Evolutionary conservation across 2,888 invertebrate species (phyloP).

Genomic region (Drosophila incognita): DNA sequence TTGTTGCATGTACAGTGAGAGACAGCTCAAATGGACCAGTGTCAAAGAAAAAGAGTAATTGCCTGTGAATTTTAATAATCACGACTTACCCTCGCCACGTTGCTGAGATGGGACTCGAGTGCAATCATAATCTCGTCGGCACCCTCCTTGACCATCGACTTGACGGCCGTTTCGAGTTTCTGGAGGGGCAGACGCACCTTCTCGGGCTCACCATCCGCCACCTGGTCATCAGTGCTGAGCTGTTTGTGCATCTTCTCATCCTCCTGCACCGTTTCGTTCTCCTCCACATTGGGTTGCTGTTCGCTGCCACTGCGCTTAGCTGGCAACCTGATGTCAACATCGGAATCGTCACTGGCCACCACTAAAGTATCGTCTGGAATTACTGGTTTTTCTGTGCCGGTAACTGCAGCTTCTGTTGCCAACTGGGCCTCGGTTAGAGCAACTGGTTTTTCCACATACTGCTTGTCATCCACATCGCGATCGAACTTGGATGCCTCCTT

Average conservation of each 20-base stretch:
- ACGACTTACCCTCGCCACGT: slow-evolving; percentile 77
- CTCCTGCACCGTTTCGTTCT: slow-evolving; percentile 85
- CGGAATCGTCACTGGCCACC: background rate
- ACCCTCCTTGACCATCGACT: slow-evolving; percentile 69
- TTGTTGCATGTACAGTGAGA: background rate
- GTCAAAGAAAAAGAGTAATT: no score
- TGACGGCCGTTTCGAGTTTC: slow-evolving; percentile 84
- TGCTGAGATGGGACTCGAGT: slow-evolving; percentile 85
- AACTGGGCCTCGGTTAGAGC: slow-evolving; percentile 81
- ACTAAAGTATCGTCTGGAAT: background rate
- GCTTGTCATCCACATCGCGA: slow-evolving; percentile 84
- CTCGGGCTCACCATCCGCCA: slow-evolving; percentile 86
- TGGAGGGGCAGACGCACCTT: slow-evolving; percentile 86
- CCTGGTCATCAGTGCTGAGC: slow-evolving; percentile 84
- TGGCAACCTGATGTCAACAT: slow-evolving; percentile 70
- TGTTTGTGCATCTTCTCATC: slow-evolving; percentile 87
- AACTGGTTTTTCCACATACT: slow-evolving; percentile 84
- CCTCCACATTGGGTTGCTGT: slow-evolving; percentile 73
- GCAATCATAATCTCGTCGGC: slow-evolving; percentile 87
- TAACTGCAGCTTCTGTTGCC: slow-evolving; percentile 45
- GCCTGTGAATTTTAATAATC: no score
- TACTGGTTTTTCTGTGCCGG: slow-evolving; percentile 64
- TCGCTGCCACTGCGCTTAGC: slow-evolving; percentile 75
- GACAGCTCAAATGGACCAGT: no score
- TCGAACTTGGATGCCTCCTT: slow-evolving; percentile 84